These are phyloP conservation scores for Rhadinocentrus ornatus DNA, from an alignment of 2,797 vertebrate species.

Conservation along the genomic window DNA sequence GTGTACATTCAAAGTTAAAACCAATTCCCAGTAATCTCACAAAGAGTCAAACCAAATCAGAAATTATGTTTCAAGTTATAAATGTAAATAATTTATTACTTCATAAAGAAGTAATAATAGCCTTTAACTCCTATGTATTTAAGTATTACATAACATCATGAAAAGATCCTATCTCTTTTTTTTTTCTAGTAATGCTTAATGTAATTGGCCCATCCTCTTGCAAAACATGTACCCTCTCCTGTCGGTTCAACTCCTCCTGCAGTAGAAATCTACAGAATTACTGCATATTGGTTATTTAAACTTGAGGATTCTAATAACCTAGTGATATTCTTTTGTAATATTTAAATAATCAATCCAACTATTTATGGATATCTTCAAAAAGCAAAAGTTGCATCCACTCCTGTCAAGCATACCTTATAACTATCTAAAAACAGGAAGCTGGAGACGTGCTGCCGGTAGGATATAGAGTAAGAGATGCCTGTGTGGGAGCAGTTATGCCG, in stretches of 20 bases:
- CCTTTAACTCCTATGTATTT: neutral
- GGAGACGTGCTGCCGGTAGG: neutral
- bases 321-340: neutral
- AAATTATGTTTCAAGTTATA: neutral
- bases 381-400: neutral
- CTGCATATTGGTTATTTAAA: neutral
- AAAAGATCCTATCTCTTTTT: neutral
- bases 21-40: neutral
- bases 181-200: neutral
- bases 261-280: rapidly evolving
- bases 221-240: neutral
- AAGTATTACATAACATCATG: neutral
- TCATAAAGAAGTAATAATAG: neutral
- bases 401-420: neutral
- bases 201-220: neutral
- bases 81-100: too few species aligned
- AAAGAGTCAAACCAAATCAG: neutral
- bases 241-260: neutral
- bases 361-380: neutral
- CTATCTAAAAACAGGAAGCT: neutral
- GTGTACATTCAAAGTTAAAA: neutral
- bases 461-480: neutral
- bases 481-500: neutral
- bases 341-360: neutral
- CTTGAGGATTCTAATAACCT: neutral